Percentiles rank a stretch among this genome's conserved stretches.
Evolutionary conservation across 2,113 vertebrate species (phyloP).

Genomic region (Empidonax traillii): DNA sequence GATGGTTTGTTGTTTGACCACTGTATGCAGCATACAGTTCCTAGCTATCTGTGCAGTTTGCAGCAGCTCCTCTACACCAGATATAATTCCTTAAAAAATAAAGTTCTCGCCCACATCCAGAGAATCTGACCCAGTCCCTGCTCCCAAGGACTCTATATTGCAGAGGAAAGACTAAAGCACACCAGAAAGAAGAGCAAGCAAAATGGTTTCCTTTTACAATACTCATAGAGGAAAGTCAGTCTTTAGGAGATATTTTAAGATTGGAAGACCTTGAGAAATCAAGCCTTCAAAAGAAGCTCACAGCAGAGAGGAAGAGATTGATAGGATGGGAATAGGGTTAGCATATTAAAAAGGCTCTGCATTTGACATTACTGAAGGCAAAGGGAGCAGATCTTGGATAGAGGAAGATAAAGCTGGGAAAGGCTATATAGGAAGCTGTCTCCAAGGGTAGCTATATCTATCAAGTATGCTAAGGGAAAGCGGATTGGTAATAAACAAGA

Average conservation of each 20-base stretch:
- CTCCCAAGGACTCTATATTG: background rate
- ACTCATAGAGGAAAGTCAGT: background rate
- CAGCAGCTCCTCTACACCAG: background rate
- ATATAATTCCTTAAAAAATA: background rate
- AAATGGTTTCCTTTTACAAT: background rate
- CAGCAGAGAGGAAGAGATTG: background rate
- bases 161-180: background rate
- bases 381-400: background rate
- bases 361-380: background rate
- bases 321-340: background rate
- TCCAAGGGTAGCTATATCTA: background rate
- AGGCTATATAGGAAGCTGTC: background rate
- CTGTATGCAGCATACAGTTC: background rate
- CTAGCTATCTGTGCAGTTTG: background rate
- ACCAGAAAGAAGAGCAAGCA: background rate
- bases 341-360: background rate
- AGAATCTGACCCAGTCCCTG: background rate
- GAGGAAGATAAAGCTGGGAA: background rate
- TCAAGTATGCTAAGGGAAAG: background rate
- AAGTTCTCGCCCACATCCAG: background rate
- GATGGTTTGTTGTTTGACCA: constrained; percentile 11
- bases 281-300: background rate
- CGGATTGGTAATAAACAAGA: background rate
- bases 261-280: background rate
- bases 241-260: background rate